phyloP scores from a whole-genome alignment of 2,797 vertebrate species.

The Dipus sagitta region DNA sequence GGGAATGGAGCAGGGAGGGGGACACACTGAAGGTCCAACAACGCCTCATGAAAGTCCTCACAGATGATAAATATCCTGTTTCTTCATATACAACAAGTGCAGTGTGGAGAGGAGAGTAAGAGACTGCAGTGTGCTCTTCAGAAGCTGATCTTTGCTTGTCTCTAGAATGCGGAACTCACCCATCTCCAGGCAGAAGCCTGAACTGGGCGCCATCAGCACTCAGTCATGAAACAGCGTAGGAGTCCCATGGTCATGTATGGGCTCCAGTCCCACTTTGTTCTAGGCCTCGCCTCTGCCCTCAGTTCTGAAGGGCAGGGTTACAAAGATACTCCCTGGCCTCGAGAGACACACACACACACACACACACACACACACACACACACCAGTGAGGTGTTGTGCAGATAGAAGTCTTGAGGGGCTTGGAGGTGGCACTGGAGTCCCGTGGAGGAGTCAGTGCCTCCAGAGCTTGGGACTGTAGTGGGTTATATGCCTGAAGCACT shows the following conservation, averaged over 20 bases:
- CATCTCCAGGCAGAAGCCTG: not conserved
- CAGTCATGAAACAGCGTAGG: not conserved
- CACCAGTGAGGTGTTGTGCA: not conserved
- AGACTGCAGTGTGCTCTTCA: not conserved
- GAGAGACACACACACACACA: not conserved
- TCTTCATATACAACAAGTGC: not conserved
- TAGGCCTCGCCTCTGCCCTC: not conserved
- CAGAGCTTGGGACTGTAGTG: not conserved
- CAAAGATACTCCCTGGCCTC: too few relatives aligned
- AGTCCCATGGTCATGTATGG: not conserved
- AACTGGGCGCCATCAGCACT: too few relatives aligned
- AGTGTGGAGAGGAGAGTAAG: not conserved
- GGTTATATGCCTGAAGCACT: not conserved
- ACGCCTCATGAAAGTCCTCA: not conserved
- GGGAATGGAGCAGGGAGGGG: too few relatives aligned
- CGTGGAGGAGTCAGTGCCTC: not conserved
- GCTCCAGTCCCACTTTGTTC: not conserved
- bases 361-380: not conserved
- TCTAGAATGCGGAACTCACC: not conserved
- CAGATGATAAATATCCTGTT: not conserved
- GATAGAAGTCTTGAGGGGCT: not conserved
- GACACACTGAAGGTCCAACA: not conserved
- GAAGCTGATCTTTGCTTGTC: not conserved
- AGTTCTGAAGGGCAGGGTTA: not conserved
- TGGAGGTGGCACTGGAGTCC: not conserved